phyloP scores from a whole-genome alignment of 2,888 invertebrate genomes.

The Limenitis camilla region DNA sequence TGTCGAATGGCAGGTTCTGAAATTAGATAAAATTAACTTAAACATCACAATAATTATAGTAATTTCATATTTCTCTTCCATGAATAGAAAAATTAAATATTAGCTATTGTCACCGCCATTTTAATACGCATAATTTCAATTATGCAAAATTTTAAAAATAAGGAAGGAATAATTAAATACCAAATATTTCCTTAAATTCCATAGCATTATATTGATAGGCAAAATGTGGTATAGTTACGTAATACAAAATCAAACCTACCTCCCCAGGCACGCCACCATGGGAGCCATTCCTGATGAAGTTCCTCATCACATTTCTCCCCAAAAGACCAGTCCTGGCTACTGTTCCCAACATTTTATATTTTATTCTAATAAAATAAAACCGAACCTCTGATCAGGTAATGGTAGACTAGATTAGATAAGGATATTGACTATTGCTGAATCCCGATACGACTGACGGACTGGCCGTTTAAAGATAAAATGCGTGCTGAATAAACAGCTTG shows the following conservation, averaged over 20 bases:
- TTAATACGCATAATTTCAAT: too few relatives aligned
- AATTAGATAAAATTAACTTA: conserved; percentile 37
- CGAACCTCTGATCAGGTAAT: conserved; percentile 17
- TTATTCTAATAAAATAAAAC: conserved; percentile 10
- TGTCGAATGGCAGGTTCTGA: conserved; percentile 87
- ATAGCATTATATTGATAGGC: background rate
- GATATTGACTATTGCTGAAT: conserved; percentile 35
- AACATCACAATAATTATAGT: background rate
- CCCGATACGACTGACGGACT: conserved; percentile 34
- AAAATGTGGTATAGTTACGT: conserved; percentile 35
- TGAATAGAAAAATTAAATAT: too few relatives aligned
- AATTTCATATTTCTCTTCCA: background rate
- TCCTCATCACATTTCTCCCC: conserved; percentile 55
- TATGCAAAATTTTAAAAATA: too few relatives aligned
- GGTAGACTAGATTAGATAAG: conserved; percentile 60
- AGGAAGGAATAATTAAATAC: too few relatives aligned
- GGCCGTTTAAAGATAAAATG: conserved; percentile 34
- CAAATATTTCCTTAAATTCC: too few relatives aligned
- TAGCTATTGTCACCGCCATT: too few relatives aligned
- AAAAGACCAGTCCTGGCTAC: conserved; percentile 54
- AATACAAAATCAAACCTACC: conserved; percentile 42
- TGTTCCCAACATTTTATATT: conserved; percentile 56
- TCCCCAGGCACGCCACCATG: conserved; percentile 60
- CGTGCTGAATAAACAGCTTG: conserved; percentile 3
- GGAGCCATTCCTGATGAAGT: conserved; percentile 53